A percentile compares a stretch with the other conserved stretches of the same genome.
phyloP scores from a whole-genome alignment of 2,888 invertebrate genomes.

The Hydropsyche betteni region DNA sequence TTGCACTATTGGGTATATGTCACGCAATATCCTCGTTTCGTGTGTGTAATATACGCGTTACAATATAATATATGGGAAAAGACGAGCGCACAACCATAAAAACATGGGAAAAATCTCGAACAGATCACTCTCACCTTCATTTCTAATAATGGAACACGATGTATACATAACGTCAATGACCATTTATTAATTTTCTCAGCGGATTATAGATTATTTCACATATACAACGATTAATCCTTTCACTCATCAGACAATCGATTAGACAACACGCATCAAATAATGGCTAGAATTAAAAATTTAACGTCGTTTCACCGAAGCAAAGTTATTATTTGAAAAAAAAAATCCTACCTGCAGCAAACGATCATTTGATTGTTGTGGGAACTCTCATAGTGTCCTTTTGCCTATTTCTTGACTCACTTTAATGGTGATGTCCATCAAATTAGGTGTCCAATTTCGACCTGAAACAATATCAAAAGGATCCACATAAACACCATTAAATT shows the following conservation, averaged over 20 bases:
- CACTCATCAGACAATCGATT: too few species aligned
- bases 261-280: too few species aligned
- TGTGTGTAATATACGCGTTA: slow-evolving; percentile 26
- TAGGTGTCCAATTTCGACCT: slow-evolving; percentile 37
- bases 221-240: too few species aligned
- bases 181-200: background rate
- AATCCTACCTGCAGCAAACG: slow-evolving; percentile 40
- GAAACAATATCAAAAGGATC: slow-evolving; percentile 29
- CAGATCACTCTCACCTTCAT: slow-evolving; percentile 27
- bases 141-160: slow-evolving; percentile 20
- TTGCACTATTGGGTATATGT: slow-evolving; percentile 15
- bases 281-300: too few species aligned
- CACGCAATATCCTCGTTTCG: slow-evolving; percentile 32
- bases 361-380: slow-evolving; percentile 48
- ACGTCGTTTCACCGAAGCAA: too few species aligned
- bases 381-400: slow-evolving; percentile 45
- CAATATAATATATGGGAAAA: slow-evolving; percentile 12
- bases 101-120: slow-evolving; percentile 23
- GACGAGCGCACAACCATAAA: slow-evolving; percentile 7
- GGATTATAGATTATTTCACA: background rate
- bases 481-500: slow-evolving; percentile 3
- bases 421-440: slow-evolving; percentile 42
- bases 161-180: slow-evolving; percentile 17
- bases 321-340: background rate
- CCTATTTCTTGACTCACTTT: slow-evolving; percentile 25